Percentiles rank a stretch among this genome's conserved stretches.
Evolutionary conservation across 1,140 invertebrate species (phyloP).

Genomic region (Drosophila pectinifera): DNA sequence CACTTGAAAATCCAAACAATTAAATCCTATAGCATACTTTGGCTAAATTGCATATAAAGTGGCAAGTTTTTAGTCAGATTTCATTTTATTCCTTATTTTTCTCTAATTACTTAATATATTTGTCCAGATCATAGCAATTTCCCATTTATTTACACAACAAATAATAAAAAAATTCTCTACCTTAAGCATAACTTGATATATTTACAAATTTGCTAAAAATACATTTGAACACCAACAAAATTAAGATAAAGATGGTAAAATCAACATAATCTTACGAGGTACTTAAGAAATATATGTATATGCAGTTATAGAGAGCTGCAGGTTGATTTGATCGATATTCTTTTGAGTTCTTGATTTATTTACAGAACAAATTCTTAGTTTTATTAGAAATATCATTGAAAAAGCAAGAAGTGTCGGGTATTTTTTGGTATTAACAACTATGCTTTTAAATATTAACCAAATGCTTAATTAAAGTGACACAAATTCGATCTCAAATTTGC

Average conservation of each 20-base stretch:
- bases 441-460: not conserved
- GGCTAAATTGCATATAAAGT: not conserved
- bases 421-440: not conserved
- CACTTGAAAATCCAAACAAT: not conserved
- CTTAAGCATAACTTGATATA: not conserved
- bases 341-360: not conserved
- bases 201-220: constrained; percentile 11
- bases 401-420: not conserved
- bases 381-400: not conserved
- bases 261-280: not conserved
- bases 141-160: constrained; percentile 1
- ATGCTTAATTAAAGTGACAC: not conserved
- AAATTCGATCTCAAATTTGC: constrained; percentile 13
- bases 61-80: not conserved
- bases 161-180: not conserved
- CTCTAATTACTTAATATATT: not conserved
- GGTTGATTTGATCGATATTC: not conserved
- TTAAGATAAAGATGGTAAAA: not conserved
- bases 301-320: not conserved
- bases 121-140: not conserved
- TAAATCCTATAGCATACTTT: too few species aligned
- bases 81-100: not conserved
- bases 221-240: not conserved
- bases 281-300: not conserved
- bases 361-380: not conserved